Evolutionary conservation across 2,113 vertebrate genomes (phyloP), one percentile per base, ranked within the genome.

Genomic region (Mobula birostris): DNA sequence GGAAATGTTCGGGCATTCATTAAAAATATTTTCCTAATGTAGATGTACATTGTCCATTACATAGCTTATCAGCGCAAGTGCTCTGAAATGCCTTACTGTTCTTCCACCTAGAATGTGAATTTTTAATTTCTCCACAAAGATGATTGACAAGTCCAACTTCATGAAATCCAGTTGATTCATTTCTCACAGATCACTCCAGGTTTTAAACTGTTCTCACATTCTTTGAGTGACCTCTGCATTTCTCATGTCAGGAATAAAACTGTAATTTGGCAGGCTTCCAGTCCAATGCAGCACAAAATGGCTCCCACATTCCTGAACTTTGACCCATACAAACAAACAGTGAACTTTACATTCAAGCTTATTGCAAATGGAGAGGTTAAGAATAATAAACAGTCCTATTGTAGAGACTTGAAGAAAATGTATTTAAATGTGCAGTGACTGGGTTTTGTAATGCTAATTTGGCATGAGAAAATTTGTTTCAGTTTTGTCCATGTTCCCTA

Each of bases 201-300:
- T 93, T 93, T 36, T 27, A 93, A 48, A 87, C 70, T 74, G 40
- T 93, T 93, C 91, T 56, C 91, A 93, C 70, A 93, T 93, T 93
- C 70, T 93, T 93, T 93, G 14, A 40, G 68, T 93, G 91, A 93
- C 91, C 91, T 74, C 36, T 48, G 70, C 29, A 74, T 93, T 93
- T 40, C 19, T 48, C 48, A 74, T 74, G 40, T 11, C 91, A 56
- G 27, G 70, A 93, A 93, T 56, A 74, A 56, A 93, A 70, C 21
- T 74, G 9, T 48, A 76, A 74, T 36, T 29, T 93, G 91, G 91
- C 91, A 74, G 70, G 1, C 5, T 56, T 93, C 91, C 91, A 93
- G 70, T 29, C 36, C 66, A 27, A 27, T 14, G 19, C 63, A 91
- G 32, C 63, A 68, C 91, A 93, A 74, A 93, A 76, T 93, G 91